These are phyloP conservation scores for Xyrichtys novacula DNA, from an alignment of 2,797 vertebrate species.

Conservation along the genomic window DNA sequence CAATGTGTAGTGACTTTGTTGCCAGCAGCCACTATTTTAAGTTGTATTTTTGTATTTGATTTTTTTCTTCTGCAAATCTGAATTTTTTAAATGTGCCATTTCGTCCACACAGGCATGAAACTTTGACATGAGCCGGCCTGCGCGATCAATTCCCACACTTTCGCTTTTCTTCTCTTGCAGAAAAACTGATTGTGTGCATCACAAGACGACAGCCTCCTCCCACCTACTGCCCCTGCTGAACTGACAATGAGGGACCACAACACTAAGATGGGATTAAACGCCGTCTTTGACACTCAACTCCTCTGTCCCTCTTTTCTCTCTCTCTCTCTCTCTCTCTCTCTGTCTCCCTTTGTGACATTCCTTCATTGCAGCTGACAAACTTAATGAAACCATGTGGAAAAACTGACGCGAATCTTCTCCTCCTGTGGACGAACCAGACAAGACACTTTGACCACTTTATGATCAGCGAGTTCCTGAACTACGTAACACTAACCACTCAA, in stretches of 20 bases:
- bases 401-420: slow-evolving; percentile 50
- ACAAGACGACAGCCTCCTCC: slow-evolving; percentile 82
- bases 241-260: slow-evolving; percentile 73
- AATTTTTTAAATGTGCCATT: slow-evolving; percentile 16
- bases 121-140: background rate
- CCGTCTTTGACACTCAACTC: slow-evolving; percentile 40
- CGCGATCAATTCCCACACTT: slow-evolving; percentile 21
- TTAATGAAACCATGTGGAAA: slow-evolving; percentile 45
- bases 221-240: slow-evolving; percentile 86
- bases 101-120: slow-evolving; percentile 12
- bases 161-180: slow-evolving; percentile 66
- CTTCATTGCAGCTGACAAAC: slow-evolving; percentile 55
- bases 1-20: slow-evolving; percentile 30
- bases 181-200: slow-evolving; percentile 88
- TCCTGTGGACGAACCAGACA: slow-evolving; percentile 65
- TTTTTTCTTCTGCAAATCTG: slow-evolving; percentile 7
- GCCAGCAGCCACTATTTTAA: slow-evolving; percentile 19
- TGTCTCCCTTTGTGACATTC: slow-evolving; percentile 70
- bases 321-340: slow-evolving; percentile 31
- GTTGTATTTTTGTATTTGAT: slow-evolving; percentile 4
- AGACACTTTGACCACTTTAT: slow-evolving; percentile 68
- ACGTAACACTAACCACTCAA: slow-evolving; percentile 47
- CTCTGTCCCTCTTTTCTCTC: slow-evolving; percentile 43
- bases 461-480: slow-evolving; percentile 23
- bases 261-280: slow-evolving; percentile 63